Percentiles rank a stretch among this genome's conserved stretches.
Evolutionary conservation across 2,888 invertebrate genomes (phyloP).

Genomic region (Cosmorhoe ocellata): DNA sequence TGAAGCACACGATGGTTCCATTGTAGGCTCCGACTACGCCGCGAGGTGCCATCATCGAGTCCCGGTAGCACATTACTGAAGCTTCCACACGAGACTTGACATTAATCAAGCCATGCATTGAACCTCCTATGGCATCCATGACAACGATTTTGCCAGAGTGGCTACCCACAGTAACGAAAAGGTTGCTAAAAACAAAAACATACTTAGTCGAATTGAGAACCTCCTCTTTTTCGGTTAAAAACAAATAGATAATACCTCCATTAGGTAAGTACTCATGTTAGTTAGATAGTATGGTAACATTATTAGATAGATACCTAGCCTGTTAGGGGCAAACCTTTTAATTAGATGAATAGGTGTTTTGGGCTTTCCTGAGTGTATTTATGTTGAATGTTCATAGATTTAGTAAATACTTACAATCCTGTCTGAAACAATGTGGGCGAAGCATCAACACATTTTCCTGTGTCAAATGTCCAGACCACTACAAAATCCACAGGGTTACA

Average conservation of each 20-base stretch:
- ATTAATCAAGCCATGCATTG: constrained; percentile 66
- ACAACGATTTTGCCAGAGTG: constrained; percentile 89
- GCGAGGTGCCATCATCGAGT: constrained; percentile 40
- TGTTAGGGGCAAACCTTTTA: too few species aligned
- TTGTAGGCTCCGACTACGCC: constrained; percentile 91
- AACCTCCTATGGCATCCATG: constrained; percentile 79
- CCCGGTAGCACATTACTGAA: constrained; percentile 71
- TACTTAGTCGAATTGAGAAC: not conserved
- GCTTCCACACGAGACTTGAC: constrained; percentile 90
- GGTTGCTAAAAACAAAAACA: constrained; percentile 54
- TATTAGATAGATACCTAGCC: too few species aligned
- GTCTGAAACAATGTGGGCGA: constrained; percentile 83
- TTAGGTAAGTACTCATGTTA: too few species aligned
- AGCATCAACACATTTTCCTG: constrained; percentile 92
- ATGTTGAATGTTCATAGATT: not conserved
- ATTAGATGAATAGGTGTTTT: too few species aligned
- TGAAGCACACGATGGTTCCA: constrained; percentile 86
- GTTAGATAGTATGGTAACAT: too few species aligned
- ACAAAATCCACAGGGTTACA: constrained; percentile 47
- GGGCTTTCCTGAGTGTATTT: too few species aligned
- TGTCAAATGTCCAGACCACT: constrained; percentile 84
- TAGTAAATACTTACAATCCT: constrained; percentile 64
- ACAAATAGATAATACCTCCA: too few species aligned
- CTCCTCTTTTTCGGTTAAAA: too few species aligned
- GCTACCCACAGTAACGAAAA: constrained; percentile 67